Base-by-base conservation (phyloP, 53 echinoderm and acorn worm species). In the Crossaster papposus region DNA sequence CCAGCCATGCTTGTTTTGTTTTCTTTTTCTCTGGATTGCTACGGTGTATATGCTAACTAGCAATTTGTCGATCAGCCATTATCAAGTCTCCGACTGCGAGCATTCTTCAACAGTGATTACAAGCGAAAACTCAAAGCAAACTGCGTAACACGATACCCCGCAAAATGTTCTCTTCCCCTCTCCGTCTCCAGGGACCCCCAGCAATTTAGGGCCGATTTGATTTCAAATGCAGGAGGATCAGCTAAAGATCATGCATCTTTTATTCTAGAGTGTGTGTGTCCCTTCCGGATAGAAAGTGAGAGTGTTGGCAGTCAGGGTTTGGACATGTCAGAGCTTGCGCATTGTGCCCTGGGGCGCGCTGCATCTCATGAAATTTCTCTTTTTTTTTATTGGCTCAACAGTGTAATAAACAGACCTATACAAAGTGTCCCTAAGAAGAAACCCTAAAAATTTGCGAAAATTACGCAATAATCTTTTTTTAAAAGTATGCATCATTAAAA, bases 151-250 rank as follows among this genome's bases (percentile, higher is more conserved):
- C 77, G 87, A 87, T 87, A 87, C 87, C 38, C 54, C 14, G 35
- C 55, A 87, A 87, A n/a, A 87, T 87, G 87, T 76, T 87, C 87
- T 75, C 58, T 35, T 32, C 23, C n/a, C n/a, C n/a, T n/a, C 50
- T 87, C 36, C 55, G 33, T 75, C 76, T 55, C 75, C 18, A 2
- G 68, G 87, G 76, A 87, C 87, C 87, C 72, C 36, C 76, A 77
- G 87, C 87, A 87, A 87, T 87, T 87, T 87, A 77, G 87, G 37
- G 65, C 87, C 77, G 87, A 87, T 87, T 87, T 87, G 87, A 87
- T 87, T 87, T 77, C 87, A 74, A 77, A 55, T 72, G 87, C 87
- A 36, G 76, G 58, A 64, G 82, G 87, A 76, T 87, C 87, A 87
- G 77, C 55, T 33, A 77, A 77, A 77, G 77, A 87, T 87, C 87